Percentiles rank a stretch among this genome's conserved stretches.
phyloP scores from a whole-genome alignment of 2,113 vertebrate species.

The Melospiza melodia region DNA sequence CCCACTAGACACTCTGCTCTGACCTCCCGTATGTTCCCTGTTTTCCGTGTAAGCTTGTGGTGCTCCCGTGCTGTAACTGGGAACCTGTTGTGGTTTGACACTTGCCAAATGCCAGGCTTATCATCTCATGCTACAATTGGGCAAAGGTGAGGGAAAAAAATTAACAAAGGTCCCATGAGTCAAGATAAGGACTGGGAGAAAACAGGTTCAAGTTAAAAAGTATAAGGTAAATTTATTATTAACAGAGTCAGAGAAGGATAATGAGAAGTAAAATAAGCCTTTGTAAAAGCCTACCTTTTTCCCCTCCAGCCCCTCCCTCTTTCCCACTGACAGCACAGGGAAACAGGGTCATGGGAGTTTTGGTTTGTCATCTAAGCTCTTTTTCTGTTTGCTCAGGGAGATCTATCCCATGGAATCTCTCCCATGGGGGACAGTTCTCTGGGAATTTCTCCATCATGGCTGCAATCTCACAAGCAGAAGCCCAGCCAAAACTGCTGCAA shows the following conservation, averaged over 20 bases:
- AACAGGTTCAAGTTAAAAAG: not conserved
- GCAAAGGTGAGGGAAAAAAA: not conserved
- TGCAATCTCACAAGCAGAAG: not conserved
- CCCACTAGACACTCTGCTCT: not conserved
- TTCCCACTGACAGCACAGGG: fast-evolving
- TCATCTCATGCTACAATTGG: not conserved
- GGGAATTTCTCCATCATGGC: not conserved
- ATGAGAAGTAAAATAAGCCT: not conserved
- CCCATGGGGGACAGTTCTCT: not conserved
- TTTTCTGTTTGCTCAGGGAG: not conserved
- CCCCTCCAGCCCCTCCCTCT: not conserved
- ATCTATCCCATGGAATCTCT: not conserved
- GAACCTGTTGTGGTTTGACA: not conserved
- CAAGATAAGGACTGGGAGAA: not conserved
- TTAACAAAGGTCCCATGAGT: not conserved
- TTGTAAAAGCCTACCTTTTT: not conserved
- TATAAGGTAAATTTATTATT: not conserved
- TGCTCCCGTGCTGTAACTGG: not conserved
- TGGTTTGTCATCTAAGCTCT: not conserved
- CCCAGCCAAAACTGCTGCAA: not conserved
- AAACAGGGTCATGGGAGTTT: not conserved
- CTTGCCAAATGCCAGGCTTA: not conserved
- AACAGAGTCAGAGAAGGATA: not conserved
- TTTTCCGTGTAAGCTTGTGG: not conserved
- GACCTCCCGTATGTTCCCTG: not conserved